phyloP scores from a whole-genome alignment of 2,888 invertebrate genomes.

The Drosophila niveifrons region DNA sequence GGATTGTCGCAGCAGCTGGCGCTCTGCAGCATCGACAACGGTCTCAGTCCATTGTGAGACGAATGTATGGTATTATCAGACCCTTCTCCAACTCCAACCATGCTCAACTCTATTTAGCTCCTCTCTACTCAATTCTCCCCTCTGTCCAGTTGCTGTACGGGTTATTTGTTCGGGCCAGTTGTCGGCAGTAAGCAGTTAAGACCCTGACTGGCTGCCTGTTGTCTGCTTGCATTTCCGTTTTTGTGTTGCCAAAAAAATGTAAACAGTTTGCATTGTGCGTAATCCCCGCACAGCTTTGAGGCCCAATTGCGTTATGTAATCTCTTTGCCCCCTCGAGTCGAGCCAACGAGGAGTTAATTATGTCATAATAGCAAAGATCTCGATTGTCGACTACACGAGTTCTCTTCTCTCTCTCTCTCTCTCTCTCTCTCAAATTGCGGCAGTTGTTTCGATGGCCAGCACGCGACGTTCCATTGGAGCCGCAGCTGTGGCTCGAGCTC shows the following conservation, averaged over 20 bases:
- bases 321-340: constrained; percentile 35
- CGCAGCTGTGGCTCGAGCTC: constrained; percentile 35
- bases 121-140: constrained; percentile 3
- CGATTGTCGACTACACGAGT: constrained; percentile 27
- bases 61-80: constrained; percentile 21
- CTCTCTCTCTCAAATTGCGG: background rate
- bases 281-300: constrained; percentile 53
- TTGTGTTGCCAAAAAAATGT: constrained; percentile 71
- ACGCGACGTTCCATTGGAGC: constrained; percentile 54
- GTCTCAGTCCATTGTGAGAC: constrained; percentile 49
- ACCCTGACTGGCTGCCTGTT: constrained; percentile 43
- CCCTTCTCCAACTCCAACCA: constrained; percentile 14
- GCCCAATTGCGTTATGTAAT: constrained; percentile 67
- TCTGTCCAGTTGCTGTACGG: constrained; percentile 55
- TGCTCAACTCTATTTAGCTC: background rate
- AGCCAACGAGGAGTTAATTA: constrained; percentile 74
- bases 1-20: constrained; percentile 55
- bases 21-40: constrained; percentile 39
- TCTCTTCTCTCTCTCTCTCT: background rate
- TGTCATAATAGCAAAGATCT: constrained; percentile 67
- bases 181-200: constrained; percentile 58
- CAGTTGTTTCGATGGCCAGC: constrained; percentile 54
- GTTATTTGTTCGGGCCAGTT: constrained; percentile 71
- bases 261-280: constrained; percentile 72
- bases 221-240: constrained; percentile 66